A percentile compares a stretch with the other conserved stretches of the same genome.
phyloP scores from a whole-genome alignment of 2,888 invertebrate species.

The Artemia sinica region DNA sequence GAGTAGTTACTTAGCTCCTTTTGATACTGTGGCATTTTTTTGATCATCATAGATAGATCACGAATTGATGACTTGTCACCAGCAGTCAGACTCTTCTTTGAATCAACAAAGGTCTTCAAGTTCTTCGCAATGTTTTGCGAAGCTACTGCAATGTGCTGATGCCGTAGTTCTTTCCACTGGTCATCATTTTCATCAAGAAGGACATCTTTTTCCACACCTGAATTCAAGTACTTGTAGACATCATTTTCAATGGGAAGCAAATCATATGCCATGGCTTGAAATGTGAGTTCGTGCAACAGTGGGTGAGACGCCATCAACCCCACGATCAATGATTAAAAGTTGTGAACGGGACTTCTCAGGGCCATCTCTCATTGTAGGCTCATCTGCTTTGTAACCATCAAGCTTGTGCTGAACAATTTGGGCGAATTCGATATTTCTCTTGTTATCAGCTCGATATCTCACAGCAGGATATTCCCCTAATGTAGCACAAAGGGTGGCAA shows the following conservation, averaged over 20 bases:
- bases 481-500: slow-evolving; percentile 95
- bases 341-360: slow-evolving; percentile 92
- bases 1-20: slow-evolving; percentile 98
- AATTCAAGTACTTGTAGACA: slow-evolving; percentile 42
- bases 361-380: slow-evolving; percentile 99
- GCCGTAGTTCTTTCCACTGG: slow-evolving; percentile 88
- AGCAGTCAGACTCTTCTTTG: slow-evolving; percentile 62
- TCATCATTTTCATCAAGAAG: slow-evolving; percentile 97
- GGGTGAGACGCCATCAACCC: slow-evolving; percentile 97
- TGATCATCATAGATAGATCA: slow-evolving; percentile 96
- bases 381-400: slow-evolving; percentile 98
- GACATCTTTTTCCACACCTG: slow-evolving; percentile 56
- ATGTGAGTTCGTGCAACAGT: slow-evolving; percentile 85
- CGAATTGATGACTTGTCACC: slow-evolving; percentile 90
- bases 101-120: slow-evolving; percentile 89
- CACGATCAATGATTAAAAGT: slow-evolving; percentile 83
- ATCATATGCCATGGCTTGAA: slow-evolving; percentile 99
- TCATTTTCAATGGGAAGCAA: slow-evolving; percentile 93
- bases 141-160: slow-evolving; percentile 97
- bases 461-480: slow-evolving; percentile 94
- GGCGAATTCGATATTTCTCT: slow-evolving; percentile 88
- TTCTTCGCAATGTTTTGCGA: slow-evolving; percentile 96
- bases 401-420: slow-evolving; percentile 95
- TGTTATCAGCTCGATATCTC: slow-evolving; percentile 83
- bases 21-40: slow-evolving; percentile 99